Conservation (phyloP, 2,797 vertebrate species). For the Cossypha polioptera region DNA sequence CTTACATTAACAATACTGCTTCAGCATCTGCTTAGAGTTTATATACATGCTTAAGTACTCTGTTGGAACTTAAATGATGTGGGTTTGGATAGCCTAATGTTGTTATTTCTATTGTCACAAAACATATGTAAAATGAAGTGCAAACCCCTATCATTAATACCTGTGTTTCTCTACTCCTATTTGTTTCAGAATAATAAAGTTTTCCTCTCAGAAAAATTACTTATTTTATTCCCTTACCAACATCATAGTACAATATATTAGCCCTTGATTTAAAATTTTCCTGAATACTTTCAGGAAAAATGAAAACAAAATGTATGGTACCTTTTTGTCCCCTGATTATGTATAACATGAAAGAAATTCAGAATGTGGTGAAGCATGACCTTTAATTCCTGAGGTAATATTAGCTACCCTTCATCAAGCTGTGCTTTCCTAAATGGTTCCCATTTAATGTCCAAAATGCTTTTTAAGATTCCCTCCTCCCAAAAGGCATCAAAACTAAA, state of each 20-base stretch:
- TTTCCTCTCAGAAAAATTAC: background rate
- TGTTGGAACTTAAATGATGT: background rate
- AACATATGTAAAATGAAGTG: background rate
- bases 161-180: background rate
- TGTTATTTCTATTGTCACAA: background rate
- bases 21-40: background rate
- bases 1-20: background rate
- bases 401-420: constrained; percentile 75
- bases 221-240: background rate
- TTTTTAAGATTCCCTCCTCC: constrained; percentile 76
- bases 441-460: constrained; percentile 78
- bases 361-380: constrained; percentile 69
- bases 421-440: constrained; percentile 74
- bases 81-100: background rate
- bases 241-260: background rate
- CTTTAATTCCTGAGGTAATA: constrained; percentile 68
- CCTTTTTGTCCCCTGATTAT: constrained; percentile 66
- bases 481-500: constrained; percentile 77
- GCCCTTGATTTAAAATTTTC: constrained; percentile 37
- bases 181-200: constrained; percentile 39
- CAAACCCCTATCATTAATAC: constrained; percentile 17
- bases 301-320: constrained; percentile 34
- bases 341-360: constrained; percentile 69
- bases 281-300: constrained; percentile 39
- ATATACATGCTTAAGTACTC: background rate